A percentile compares a stretch with the other conserved stretches of the same genome.
These are phyloP conservation scores for Scartelaos histophorus DNA, from an alignment of 2,113 vertebrate species.

Conservation along the genomic window DNA sequence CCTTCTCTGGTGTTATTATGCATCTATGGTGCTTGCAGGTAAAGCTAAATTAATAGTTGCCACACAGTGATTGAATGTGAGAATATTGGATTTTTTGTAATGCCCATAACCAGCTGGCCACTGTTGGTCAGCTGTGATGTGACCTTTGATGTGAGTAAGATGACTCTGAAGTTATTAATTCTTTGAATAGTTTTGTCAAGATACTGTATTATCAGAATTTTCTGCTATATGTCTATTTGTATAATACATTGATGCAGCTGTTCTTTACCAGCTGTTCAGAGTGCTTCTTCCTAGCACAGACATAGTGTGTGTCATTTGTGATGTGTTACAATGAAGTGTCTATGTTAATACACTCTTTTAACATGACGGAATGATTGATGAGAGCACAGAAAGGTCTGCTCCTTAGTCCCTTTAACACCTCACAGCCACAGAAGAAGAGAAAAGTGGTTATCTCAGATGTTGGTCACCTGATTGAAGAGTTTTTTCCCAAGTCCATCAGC, in stretches of 20 bases:
- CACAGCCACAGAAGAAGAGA: background rate
- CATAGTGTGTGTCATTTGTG: slow-evolving; percentile 5
- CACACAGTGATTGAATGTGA: no score
- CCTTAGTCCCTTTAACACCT: slow-evolving; percentile 15
- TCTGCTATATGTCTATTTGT: slow-evolving; percentile 9
- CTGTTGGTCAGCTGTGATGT: no score
- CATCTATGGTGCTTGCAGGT: no score
- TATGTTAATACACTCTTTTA: slow-evolving; percentile 12
- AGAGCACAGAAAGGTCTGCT: slow-evolving; percentile 3
- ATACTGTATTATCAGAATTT: background rate
- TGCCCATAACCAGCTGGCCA: no score
- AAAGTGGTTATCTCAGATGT: slow-evolving; percentile 36
- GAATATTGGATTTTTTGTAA: no score
- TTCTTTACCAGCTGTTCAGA: slow-evolving; percentile 20
- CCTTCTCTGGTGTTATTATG: no score
- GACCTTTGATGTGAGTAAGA: no score
- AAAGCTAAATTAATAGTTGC: no score
- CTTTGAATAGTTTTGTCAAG: background rate
- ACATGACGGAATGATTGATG: slow-evolving; percentile 18
- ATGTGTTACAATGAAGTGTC: slow-evolving; percentile 7
- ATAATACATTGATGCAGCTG: slow-evolving; percentile 20
- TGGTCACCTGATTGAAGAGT: slow-evolving; percentile 66
- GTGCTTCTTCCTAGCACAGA: slow-evolving; percentile 22
- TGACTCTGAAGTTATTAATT: no score
- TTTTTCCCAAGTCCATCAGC: slow-evolving; percentile 55